Percentiles rank a stretch among this genome's conserved stretches.
Evolutionary conservation across 2,113 vertebrate species (phyloP).

Genomic region (Phycodurus eques): DNA sequence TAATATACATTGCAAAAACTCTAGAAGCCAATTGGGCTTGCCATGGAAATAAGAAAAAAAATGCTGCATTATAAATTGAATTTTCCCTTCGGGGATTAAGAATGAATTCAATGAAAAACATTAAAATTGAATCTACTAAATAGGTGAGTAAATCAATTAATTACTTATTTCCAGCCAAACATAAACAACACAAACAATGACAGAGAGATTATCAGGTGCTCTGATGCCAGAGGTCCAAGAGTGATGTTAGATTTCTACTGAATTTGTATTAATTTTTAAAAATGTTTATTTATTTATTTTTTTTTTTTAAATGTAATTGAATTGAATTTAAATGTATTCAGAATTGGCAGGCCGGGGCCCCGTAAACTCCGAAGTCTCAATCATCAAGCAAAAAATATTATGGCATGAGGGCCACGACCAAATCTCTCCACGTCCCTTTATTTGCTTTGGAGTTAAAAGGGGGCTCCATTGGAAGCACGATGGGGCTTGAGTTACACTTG

Average conservation of each 20-base stretch:
- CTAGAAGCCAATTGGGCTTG: background rate
- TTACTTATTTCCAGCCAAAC: conserved; percentile 38
- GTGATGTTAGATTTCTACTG: conserved; percentile 62
- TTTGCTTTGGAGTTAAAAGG: conserved; percentile 67
- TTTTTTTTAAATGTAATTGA: too few relatives aligned
- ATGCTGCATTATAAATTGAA: background rate
- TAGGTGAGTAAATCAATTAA: conserved; percentile 49
- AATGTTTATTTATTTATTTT: too few relatives aligned
- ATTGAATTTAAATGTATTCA: too few relatives aligned
- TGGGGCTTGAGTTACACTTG: conserved; percentile 56
- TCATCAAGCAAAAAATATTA: conserved; percentile 72
- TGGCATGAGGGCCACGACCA: conserved; percentile 48
- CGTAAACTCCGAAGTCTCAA: conserved; percentile 59
- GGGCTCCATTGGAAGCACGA: conserved; percentile 23
- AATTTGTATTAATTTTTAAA: conserved; percentile 33
- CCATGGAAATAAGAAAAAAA: conserved; percentile 25
- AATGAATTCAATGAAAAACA: background rate
- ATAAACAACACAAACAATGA: conserved; percentile 49
- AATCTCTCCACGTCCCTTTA: conserved; percentile 60
- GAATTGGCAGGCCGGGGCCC: conserved; percentile 14
- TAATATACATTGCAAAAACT: background rate
- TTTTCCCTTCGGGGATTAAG: too few relatives aligned
- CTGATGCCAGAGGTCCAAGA: conserved; percentile 66
- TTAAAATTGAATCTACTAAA: conserved; percentile 11
- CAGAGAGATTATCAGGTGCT: conserved; percentile 59